A percentile compares a stretch with the other conserved stretches of the same genome.
Conservation (phyloP, 2,888 invertebrate genomes). For the Steinernema scapterisci region DNA sequence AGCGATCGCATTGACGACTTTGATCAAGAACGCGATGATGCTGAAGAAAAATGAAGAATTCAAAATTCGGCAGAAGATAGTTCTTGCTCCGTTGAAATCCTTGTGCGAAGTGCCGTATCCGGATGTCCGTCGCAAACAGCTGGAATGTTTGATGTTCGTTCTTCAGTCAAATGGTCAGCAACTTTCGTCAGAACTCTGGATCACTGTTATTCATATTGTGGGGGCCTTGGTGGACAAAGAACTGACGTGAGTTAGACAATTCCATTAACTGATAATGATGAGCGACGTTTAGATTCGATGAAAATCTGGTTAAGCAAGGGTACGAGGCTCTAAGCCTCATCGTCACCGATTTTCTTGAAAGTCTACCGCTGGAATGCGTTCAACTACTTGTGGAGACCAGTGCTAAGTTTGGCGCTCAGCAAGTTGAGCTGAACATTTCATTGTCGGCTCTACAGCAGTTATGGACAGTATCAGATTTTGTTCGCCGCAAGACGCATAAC, state of each 20-base stretch:
- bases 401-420: constrained; percentile 92
- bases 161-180: constrained; percentile 90
- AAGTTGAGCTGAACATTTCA: constrained; percentile 93
- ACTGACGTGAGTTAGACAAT: not conserved
- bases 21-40: constrained; percentile 84
- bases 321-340: constrained; percentile 95
- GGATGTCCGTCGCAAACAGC: constrained; percentile 89
- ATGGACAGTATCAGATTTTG: constrained; percentile 51
- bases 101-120: constrained; percentile 86
- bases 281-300: constrained; percentile 76
- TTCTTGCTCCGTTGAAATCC: constrained; percentile 87
- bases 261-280: constrained; percentile 36
- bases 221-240: constrained; percentile 72
- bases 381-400: constrained; percentile 78
- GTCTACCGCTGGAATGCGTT: constrained; percentile 88
- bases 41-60: constrained; percentile 37
- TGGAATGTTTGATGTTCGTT: constrained; percentile 90
- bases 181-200: constrained; percentile 86
- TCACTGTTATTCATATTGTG: constrained; percentile 87
- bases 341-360: constrained; percentile 88
- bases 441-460: constrained; percentile 75
- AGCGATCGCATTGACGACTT: constrained; percentile 90
- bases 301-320: constrained; percentile 86
- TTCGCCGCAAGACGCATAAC: constrained; percentile 39
- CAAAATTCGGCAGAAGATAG: constrained; percentile 80